Percentiles rank a stretch among this genome's conserved stretches.
Conservation (phyloP, 2,113 vertebrate genomes). For the Columba janthina region DNA sequence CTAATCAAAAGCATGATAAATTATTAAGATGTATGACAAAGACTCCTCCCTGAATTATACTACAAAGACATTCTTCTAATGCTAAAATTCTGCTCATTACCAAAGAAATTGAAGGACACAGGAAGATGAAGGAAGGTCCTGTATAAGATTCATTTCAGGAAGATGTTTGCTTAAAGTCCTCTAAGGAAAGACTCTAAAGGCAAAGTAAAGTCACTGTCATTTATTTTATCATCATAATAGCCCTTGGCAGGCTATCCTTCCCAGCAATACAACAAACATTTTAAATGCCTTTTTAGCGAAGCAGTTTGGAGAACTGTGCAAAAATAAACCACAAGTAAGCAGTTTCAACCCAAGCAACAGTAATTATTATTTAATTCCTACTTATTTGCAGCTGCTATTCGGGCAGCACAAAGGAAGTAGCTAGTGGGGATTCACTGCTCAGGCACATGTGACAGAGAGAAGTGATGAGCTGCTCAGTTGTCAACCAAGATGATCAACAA, state of each 20-base stretch:
- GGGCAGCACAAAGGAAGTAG: background rate
- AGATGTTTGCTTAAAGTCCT: background rate
- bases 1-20: slow-evolving; percentile 29
- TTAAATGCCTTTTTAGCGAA: slow-evolving; percentile 37
- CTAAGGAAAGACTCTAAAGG: background rate
- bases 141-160: background rate
- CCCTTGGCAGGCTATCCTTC: slow-evolving; percentile 35
- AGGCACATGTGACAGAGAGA: background rate
- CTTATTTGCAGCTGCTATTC: background rate
- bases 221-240: slow-evolving; percentile 50
- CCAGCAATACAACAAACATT: slow-evolving; percentile 22
- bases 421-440: background rate
- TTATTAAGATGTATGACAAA: slow-evolving; percentile 49
- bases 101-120: background rate
- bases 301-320: background rate
- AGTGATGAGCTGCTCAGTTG: background rate
- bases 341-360: background rate
- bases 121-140: background rate
- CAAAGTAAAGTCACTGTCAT: slow-evolving; percentile 1
- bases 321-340: slow-evolving; percentile 37
- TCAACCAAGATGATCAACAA: background rate
- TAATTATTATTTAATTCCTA: slow-evolving; percentile 1
- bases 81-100: background rate
- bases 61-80: background rate
- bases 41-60: slow-evolving; percentile 34